Evolutionary conservation across 2,888 invertebrate genomes (phyloP).

Genomic region (Noctuana brunneofusca): DNA sequence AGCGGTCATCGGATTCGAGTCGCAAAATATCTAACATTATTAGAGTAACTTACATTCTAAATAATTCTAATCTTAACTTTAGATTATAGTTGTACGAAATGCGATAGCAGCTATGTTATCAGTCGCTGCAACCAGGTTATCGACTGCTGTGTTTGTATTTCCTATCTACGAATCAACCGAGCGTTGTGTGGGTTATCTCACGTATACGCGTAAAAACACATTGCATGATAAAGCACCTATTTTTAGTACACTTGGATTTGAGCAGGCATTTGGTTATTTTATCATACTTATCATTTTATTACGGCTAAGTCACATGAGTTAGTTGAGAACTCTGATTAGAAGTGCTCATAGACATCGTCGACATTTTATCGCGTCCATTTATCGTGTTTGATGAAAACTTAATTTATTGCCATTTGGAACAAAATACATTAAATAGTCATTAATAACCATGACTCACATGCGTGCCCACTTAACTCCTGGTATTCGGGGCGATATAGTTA

Average conservation of each 20-base stretch:
- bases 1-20: slow-evolving; percentile 17
- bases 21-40: slow-evolving; percentile 36
- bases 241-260: slow-evolving; percentile 50
- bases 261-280: slow-evolving; percentile 11
- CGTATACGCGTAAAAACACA: slow-evolving; percentile 51
- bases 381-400: slow-evolving; percentile 12
- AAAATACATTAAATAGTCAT: slow-evolving; percentile 43
- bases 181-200: slow-evolving; percentile 63
- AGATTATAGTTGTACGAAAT: slow-evolving; percentile 30
- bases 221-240: slow-evolving; percentile 64
- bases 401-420: slow-evolving; percentile 50
- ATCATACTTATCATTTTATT: slow-evolving; percentile 17
- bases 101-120: slow-evolving; percentile 53
- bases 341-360: slow-evolving; percentile 31
- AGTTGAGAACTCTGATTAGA: slow-evolving; percentile 7
- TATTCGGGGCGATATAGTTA: slow-evolving; percentile 37
- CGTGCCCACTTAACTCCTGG: slow-evolving; percentile 30
- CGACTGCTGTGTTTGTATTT: slow-evolving; percentile 71
- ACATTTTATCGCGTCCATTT: slow-evolving; percentile 13
- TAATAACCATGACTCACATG: slow-evolving; percentile 46
- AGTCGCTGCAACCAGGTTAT: slow-evolving; percentile 74
- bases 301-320: slow-evolving; percentile 27
- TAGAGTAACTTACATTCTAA: no score
- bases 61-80: no score
- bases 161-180: slow-evolving; percentile 69